Base-by-base conservation (phyloP, 1,140 invertebrate genomes). In the Hyles euphorbiae region DNA sequence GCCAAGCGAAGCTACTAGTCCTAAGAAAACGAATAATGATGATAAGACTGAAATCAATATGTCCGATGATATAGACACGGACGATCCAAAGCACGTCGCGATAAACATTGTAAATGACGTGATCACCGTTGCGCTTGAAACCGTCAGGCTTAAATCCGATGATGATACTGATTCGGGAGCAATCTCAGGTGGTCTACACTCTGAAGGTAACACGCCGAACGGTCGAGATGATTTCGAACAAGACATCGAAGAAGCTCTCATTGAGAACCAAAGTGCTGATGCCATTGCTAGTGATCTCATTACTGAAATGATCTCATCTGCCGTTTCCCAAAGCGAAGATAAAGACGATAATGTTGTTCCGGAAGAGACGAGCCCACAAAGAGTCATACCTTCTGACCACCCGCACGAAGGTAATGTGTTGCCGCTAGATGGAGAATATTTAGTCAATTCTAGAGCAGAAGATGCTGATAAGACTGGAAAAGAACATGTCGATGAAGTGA, bases 1-100 rank as follows among this genome's bases (percentile, higher is more conserved):
- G 56, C 91, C 91, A 8, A 92, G 91, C 50, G 91, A 92, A 77
- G 89, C 85, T 6, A 89, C 86, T 59, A 89, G 88, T 65, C 89
- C 88, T 68, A 87, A 80, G 66, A 88, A 85, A 81, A 70, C 36
- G 36, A 40, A 40, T 40, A 40, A 66, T 59, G 70, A 74, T 71
- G 86, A 88, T 65, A 85, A 88, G 72, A 87, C 88, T 58, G 89
- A 90, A 48, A 44, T 12, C 10, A 9, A 7, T 47, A 9, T 40
- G 56, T 78, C 90, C 7, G 90, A 90, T 58, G 90, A 92, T 67
- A 83, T 89, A 58, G 89, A 90, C 49, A 85, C 81, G 45, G 91
- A 92, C 64, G 90, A 91, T 72, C 89, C 89, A 5, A 81, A 87
- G 62, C 76, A 84, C 60, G 75, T 90, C 64, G 87, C 88, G 40